Base-by-base conservation (phyloP, 2,888 invertebrate genomes). In the Lymantria dispar region DNA sequence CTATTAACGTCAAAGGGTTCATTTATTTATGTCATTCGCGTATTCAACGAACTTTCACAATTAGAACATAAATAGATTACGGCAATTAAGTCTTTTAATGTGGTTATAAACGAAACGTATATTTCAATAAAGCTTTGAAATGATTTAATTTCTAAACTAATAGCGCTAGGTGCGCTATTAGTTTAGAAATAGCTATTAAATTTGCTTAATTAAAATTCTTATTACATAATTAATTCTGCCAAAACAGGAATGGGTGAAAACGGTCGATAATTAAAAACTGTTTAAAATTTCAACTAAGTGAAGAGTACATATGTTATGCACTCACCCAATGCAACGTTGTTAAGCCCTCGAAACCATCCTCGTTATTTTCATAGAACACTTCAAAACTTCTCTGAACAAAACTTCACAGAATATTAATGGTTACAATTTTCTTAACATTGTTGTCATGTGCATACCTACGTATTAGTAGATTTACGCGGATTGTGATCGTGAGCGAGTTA, bases 281-380 rank as follows among this genome's bases (percentile, higher is more conserved):
- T 60, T 54, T 47, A 47, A 50, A 53, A 54, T 22, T 39, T 10
- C 29, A 45, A 51, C 7, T 30, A 52, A 59, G 52, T 52, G 55
- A 50, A 47, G 48, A 58, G 52, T 67, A 64, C 60, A 60, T 57
- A 60, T 68, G 53, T 50, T 56, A 55, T 53, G 62, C 62, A 79
- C 81, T 83, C 61, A 82, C 82, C n/a, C 79, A 53, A 60, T 65
- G 65, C 62, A 64, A 52, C 54, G 52, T 51, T 51, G 56, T 53
- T 68, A 70, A 68, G 61, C 70, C 77, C 72, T 69, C 49, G 52
- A 62, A 52, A 54, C 5, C 48, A 51, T 57, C 54, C 53, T 54
- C 47, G 33, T 44, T 29, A 55, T 58, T 39, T 53, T 64, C 54
- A 22, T 10, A 11, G 50, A 46, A 42, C 65, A 63, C 56, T 56